Conservation (phyloP, 2,888 invertebrate species). For the Ptychoptera albimana region DNA sequence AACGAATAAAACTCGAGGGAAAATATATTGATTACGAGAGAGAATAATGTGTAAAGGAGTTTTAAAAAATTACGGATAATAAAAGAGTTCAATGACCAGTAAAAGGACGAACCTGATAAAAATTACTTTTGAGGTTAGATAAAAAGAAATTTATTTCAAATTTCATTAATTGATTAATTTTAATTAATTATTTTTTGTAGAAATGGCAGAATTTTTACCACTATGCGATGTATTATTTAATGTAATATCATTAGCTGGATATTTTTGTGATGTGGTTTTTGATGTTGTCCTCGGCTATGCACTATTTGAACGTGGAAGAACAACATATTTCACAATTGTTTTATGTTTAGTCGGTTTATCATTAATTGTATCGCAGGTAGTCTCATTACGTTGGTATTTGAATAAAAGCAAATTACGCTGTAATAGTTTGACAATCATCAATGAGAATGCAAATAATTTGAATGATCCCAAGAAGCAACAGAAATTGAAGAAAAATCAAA, state of each 20-base stretch:
- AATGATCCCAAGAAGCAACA: slow-evolving; percentile 21
- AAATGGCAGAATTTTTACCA: slow-evolving; percentile 70
- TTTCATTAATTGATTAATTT: background rate
- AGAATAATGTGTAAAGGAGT: too few relatives aligned
- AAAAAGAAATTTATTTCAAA: background rate
- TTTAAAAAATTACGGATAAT: background rate
- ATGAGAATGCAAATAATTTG: slow-evolving; percentile 16
- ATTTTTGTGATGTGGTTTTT: slow-evolving; percentile 83
- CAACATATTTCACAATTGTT: slow-evolving; percentile 48
- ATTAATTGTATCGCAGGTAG: slow-evolving; percentile 54
- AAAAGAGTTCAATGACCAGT: slow-evolving; percentile 11
- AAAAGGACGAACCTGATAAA: slow-evolving; percentile 6
- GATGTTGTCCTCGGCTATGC: slow-evolving; percentile 77
- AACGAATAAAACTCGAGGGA: too few relatives aligned
- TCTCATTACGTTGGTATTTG: slow-evolving; percentile 62
- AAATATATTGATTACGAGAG: too few relatives aligned
- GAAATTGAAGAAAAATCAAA: slow-evolving; percentile 5
- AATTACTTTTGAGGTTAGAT: background rate
- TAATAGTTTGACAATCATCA: background rate
- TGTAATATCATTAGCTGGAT: slow-evolving; percentile 75
- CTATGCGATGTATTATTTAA: slow-evolving; percentile 84
- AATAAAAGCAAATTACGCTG: slow-evolving; percentile 21
- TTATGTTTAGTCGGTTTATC: slow-evolving; percentile 56
- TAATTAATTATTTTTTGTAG: slow-evolving; percentile 1
- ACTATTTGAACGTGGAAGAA: slow-evolving; percentile 49